phyloP scores from a whole-genome alignment of 2,888 invertebrate genomes.

The Caenorhabditis drosophilae region DNA sequence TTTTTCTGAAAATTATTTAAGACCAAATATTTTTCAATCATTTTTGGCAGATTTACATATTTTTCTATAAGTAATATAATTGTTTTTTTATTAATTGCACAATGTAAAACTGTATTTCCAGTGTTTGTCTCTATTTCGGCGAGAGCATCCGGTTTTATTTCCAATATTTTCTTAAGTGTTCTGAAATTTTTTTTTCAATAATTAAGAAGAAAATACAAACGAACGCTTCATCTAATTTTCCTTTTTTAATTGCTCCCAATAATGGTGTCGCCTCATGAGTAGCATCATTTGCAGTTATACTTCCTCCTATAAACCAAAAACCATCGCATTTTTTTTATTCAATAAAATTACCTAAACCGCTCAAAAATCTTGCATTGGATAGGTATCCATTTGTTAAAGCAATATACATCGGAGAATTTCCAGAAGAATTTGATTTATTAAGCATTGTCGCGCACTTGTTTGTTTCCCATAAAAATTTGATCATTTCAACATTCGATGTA shows the following conservation, averaged over 20 bases:
- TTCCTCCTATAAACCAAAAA: constrained; percentile 19
- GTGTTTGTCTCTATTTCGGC: constrained; percentile 40
- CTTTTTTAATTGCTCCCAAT: constrained; percentile 40
- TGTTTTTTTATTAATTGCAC: constrained; percentile 32
- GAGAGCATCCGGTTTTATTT: constrained; percentile 37
- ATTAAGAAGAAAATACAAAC: not conserved
- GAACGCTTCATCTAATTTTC: constrained; percentile 32
- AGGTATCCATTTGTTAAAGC: constrained; percentile 32
- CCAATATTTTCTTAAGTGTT: constrained; percentile 33
- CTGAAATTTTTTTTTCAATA: too few species aligned
- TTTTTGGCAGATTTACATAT: constrained; percentile 42
- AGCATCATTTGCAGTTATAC: constrained; percentile 17
- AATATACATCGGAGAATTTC: constrained; percentile 37
- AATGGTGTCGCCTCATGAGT: constrained; percentile 24
- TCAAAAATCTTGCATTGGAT: constrained; percentile 25
- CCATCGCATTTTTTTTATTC: too few species aligned
- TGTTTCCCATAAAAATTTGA: constrained; percentile 51
- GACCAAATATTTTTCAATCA: constrained; percentile 36
- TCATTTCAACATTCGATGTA: constrained; percentile 78
- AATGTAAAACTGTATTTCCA: constrained; percentile 46
- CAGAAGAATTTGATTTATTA: constrained; percentile 19
- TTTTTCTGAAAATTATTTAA: constrained; percentile 33
- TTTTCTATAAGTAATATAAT: constrained; percentile 39
- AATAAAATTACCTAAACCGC: constrained; percentile 10
- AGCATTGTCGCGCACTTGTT: constrained; percentile 29